Conservation (phyloP, 37 sponge, comb jelly and placozoan genomes). For the Petrosia ficiformis region DNA sequence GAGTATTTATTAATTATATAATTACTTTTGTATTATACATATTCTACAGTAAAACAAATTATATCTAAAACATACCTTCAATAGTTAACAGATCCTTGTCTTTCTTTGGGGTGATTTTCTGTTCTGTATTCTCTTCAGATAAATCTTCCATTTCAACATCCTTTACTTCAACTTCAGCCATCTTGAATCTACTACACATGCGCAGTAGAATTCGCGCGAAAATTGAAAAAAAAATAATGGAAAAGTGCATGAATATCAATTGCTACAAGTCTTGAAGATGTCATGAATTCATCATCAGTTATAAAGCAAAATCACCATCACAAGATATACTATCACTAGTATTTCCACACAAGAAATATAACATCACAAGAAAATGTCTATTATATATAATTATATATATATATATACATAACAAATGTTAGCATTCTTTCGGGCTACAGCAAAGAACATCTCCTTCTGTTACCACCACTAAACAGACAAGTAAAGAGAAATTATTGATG, state of each 20-base stretch:
- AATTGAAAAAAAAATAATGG: background rate
- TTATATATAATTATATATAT: too few relatives aligned
- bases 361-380: too few relatives aligned
- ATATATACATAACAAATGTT: too few relatives aligned
- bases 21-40: background rate
- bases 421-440: too few relatives aligned
- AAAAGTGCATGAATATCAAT: background rate
- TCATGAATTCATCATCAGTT: too few relatives aligned
- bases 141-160: constrained; percentile 76
- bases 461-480: too few relatives aligned
- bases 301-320: too few relatives aligned
- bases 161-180: background rate
- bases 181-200: background rate
- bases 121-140: constrained; percentile 25
- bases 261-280: too few relatives aligned
- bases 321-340: too few relatives aligned
- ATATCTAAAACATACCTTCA: constrained; percentile 44
- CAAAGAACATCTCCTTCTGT: too few relatives aligned
- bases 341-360: too few relatives aligned
- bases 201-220: background rate
- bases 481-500: too few relatives aligned
- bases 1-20: background rate
- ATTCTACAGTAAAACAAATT: background rate
- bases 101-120: constrained; percentile 33
- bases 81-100: constrained; percentile 62